These are phyloP conservation scores for Spheniscus mendiculus DNA, from an alignment of 2,113 vertebrate genomes.

Conservation along the genomic window DNA sequence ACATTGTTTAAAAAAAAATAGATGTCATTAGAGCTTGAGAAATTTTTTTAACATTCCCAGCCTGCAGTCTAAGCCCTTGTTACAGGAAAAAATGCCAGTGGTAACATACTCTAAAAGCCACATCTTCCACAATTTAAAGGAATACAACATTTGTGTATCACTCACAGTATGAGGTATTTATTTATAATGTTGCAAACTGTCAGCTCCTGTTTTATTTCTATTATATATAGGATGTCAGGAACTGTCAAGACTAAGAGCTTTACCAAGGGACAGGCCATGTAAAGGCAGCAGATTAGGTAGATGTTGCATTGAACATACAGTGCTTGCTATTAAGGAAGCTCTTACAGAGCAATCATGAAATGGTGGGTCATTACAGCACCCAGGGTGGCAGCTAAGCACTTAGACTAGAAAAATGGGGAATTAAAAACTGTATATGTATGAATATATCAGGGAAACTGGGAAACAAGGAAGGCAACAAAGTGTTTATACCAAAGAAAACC, in stretches of 20 bases:
- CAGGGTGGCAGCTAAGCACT: background rate
- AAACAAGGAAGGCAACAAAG: background rate
- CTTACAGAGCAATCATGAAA: background rate
- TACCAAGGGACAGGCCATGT: background rate
- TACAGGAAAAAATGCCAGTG: conserved; percentile 18
- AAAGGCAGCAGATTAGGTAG: background rate
- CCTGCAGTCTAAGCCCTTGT: background rate
- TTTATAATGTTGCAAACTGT: conserved; percentile 49
- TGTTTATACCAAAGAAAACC: background rate
- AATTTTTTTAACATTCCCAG: conserved; percentile 43
- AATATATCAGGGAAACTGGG: background rate
- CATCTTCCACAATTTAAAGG: conserved; percentile 51
- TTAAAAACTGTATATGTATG: background rate
- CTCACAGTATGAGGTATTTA: conserved; percentile 43
- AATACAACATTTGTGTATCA: conserved; percentile 48
- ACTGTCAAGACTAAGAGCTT: conserved; percentile 17
- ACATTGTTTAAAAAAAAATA: background rate
- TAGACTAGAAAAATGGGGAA: background rate
- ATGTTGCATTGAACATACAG: rapidly evolving
- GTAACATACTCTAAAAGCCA: conserved; percentile 42
- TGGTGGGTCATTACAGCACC: background rate
- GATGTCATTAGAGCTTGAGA: conserved; percentile 1
- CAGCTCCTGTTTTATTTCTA: conserved; percentile 2
- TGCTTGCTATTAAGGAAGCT: background rate
- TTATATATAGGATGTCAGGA: background rate